Conservation (phyloP, 2,797 vertebrate genomes). For the Ceryle rudis region DNA sequence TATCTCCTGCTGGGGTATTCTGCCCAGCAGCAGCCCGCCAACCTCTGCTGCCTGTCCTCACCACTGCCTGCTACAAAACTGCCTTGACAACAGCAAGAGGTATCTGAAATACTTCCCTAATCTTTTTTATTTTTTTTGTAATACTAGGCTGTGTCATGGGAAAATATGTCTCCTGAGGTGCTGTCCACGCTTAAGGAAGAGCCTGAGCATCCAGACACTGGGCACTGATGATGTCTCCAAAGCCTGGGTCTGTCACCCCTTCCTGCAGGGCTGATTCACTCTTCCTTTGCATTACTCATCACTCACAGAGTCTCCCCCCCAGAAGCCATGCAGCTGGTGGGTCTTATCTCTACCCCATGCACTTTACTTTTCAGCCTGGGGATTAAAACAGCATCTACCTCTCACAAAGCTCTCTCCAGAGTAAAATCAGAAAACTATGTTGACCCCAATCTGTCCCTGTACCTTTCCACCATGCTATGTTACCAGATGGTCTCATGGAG, state of each 20-base stretch:
- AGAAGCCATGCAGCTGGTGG: not conserved
- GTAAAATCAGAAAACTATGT: not conserved
- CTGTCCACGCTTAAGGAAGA: not conserved
- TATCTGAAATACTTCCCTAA: not conserved
- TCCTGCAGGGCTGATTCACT: not conserved
- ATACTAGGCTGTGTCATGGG: not conserved
- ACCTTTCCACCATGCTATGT: not conserved
- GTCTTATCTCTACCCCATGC: not conserved
- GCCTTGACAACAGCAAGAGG: conserved; percentile 13
- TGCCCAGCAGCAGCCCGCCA: not conserved
- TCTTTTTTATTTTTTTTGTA: not conserved
- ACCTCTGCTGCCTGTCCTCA: not conserved
- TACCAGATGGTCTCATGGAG: not conserved
- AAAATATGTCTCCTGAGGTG: not conserved
- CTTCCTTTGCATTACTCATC: not conserved
- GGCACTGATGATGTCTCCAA: not conserved
- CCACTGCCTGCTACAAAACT: not conserved
- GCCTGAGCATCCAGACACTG: not conserved
- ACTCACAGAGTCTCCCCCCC: not conserved
- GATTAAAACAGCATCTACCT: not conserved
- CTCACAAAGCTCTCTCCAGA: not conserved
- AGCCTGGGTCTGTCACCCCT: not conserved
- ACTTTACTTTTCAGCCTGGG: not conserved
- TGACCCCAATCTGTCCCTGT: not conserved
- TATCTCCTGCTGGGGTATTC: not conserved